These are phyloP conservation scores for Characodon lateralis DNA, from an alignment of 2,797 vertebrate genomes.

Conservation along the genomic window DNA sequence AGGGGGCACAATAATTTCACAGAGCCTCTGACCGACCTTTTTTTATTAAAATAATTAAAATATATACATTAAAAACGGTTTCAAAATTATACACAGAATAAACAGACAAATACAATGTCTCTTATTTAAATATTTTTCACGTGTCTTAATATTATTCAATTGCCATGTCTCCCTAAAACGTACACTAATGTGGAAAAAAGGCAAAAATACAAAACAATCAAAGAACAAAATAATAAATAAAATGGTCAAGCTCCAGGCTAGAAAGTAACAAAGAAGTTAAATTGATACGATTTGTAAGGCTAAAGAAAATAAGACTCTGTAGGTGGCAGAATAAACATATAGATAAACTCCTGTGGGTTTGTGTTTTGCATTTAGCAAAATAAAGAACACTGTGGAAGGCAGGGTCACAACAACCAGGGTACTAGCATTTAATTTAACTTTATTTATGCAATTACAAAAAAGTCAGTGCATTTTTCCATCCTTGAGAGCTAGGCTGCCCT, in stretches of 20 bases:
- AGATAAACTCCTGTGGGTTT: no score
- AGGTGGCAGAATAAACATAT: neutral
- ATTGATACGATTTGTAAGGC: neutral
- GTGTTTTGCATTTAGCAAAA: neutral
- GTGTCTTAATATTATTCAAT: neutral
- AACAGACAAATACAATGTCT: neutral
- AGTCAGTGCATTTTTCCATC: conserved; percentile 7
- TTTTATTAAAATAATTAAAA: neutral
- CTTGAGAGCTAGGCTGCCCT: conserved; percentile 21
- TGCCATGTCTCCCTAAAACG: neutral
- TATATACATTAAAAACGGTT: no score
- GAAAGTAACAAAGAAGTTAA: neutral
- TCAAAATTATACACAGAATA: neutral
- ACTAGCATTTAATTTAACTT: conserved; percentile 44
- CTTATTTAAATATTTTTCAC: neutral
- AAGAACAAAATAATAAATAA: neutral
- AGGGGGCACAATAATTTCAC: conserved; percentile 60
- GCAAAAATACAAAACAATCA: neutral
- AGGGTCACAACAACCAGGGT: conserved; percentile 23
- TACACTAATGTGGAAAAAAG: neutral
- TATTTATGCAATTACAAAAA: conserved; percentile 41
- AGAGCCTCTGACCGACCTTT: neutral
- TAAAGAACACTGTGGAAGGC: conserved; percentile 30
- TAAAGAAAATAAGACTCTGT: neutral
- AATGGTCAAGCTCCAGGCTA: neutral